Conservation (phyloP, 2,888 invertebrate genomes). For the Parelbella ahira region DNA sequence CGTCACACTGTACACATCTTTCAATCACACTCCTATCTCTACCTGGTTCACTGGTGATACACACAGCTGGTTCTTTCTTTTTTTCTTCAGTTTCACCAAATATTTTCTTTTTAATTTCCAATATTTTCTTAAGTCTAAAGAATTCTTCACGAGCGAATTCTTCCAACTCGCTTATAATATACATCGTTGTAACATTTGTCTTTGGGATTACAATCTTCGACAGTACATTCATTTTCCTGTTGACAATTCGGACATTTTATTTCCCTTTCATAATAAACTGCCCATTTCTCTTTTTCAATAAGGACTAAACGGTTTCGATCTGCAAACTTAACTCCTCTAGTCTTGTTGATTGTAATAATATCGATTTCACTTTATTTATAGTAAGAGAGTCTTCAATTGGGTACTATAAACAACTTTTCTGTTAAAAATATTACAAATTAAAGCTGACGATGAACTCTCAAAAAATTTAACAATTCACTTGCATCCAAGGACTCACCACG, state of each 20-base stretch:
- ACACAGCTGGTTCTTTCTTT: conserved; percentile 14
- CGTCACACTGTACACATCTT: conserved; percentile 31
- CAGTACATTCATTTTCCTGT: conserved; percentile 46
- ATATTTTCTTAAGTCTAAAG: conserved; percentile 41
- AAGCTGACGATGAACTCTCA: conserved; percentile 40
- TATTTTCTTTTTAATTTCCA: conserved; percentile 35
- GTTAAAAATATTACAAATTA: conserved; percentile 2
- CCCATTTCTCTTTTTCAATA: conserved; percentile 35
- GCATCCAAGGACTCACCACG: too few relatives aligned
- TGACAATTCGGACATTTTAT: conserved; percentile 30
- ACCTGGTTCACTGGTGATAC: conserved; percentile 8
- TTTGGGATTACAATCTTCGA: conserved; percentile 43
- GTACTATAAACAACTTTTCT: neutral
- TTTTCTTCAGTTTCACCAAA: conserved; percentile 21
- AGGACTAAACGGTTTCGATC: conserved; percentile 45
- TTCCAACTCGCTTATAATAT: conserved; percentile 40
- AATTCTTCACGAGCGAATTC: conserved; percentile 44
- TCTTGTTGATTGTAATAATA: neutral
- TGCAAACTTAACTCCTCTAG: conserved; percentile 2
- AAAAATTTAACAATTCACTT: too few relatives aligned
- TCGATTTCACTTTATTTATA: neutral
- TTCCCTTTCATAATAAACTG: conserved; percentile 27
- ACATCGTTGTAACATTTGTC: conserved; percentile 36
- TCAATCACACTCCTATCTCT: conserved; percentile 13
- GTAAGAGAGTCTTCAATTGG: neutral